Conservation (phyloP, 2,888 invertebrate species). For the Biston betularia region DNA sequence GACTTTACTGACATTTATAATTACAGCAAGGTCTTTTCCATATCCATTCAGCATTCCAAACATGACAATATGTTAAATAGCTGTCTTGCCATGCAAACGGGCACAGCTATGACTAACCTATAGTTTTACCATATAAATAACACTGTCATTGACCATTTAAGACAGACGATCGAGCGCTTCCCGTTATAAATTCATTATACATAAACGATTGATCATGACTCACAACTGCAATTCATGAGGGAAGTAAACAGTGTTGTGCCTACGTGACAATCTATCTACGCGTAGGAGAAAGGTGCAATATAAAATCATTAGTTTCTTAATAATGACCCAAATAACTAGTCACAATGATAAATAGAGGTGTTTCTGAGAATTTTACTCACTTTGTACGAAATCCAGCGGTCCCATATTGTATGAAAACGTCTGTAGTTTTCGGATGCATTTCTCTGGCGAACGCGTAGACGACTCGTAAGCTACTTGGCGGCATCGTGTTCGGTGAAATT, state of each 20-base stretch:
- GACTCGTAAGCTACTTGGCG: constrained; percentile 87
- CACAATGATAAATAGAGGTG: constrained; percentile 45
- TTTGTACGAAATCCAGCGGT: constrained; percentile 94
- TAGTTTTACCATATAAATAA: constrained; percentile 57
- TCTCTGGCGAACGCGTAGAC: constrained; percentile 92
- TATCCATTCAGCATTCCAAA: constrained; percentile 28
- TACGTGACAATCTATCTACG: constrained; percentile 60
- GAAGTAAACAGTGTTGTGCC: constrained; percentile 47
- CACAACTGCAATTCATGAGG: constrained; percentile 60
- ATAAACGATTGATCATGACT: constrained; percentile 68
- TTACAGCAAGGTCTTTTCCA: constrained; percentile 46
- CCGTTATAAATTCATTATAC: constrained; percentile 76
- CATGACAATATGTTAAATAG: constrained; percentile 32
- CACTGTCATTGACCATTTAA: constrained; percentile 77
- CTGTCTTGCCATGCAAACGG: constrained; percentile 25
- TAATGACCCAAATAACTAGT: constrained; percentile 49
- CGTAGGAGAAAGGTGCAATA: constrained; percentile 57
- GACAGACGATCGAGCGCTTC: constrained; percentile 66
- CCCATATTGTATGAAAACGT: constrained; percentile 91
- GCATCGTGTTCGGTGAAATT: constrained; percentile 78
- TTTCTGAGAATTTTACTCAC: constrained; percentile 81
- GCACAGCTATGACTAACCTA: constrained; percentile 47
- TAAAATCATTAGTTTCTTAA: constrained; percentile 50
- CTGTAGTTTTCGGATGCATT: constrained; percentile 90
- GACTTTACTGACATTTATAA: constrained; percentile 32